Base-by-base conservation (phyloP, 2,888 invertebrate species). In the Uropetala carovei region DNA sequence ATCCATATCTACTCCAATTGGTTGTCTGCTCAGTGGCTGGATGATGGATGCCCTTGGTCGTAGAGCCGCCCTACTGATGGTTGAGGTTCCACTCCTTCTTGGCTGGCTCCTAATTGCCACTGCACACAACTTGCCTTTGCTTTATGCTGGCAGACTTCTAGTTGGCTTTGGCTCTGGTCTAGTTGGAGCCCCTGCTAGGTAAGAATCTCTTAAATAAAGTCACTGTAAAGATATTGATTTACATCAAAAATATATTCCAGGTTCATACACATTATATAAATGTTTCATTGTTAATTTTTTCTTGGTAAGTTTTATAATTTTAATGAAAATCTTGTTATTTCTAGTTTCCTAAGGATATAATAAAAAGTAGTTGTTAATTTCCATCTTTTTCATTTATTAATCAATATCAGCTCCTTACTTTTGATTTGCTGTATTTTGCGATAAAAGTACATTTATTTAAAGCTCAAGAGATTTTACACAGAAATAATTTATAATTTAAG, bases 101-200 rank as follows among this genome's bases (percentile, higher is more conserved):
- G 97, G 97, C 81, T 97, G 97, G 97, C 94, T 97, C 0, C 94
- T 96, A 64, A 96, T 97, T 57, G 95, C 96, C 0, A 95, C 95
- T 27, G 96, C 97, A 0, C 95, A 96, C 86, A 96, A 96, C 92
- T 95, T 97, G 56, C 95, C 95, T 16, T 96, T 96, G 96, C 96
- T 97, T 83, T 97, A 97, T 94, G 94, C 96, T 30, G 97, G 97
- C 94, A 94, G 95, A 94, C 95, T 97, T 93, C 95, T 97, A 92
- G 96, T 97, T 27, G 97, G 97, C 0, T 95, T 97, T 43, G 97
- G 97, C 0, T 97, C 97, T 0, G 97, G 97, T 3, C 97, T 97
- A 97, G 96, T 97, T 59, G 97, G 97, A 0, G 97, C 97, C 0
- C 97, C 97, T 1, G 97, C 97, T 0, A 95, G 89, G 89, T 89